A percentile compares a stretch with the other conserved stretches of the same genome.
Evolutionary conservation across 2,797 vertebrate species (phyloP).

Genomic region (Champsocephalus gunnari): DNA sequence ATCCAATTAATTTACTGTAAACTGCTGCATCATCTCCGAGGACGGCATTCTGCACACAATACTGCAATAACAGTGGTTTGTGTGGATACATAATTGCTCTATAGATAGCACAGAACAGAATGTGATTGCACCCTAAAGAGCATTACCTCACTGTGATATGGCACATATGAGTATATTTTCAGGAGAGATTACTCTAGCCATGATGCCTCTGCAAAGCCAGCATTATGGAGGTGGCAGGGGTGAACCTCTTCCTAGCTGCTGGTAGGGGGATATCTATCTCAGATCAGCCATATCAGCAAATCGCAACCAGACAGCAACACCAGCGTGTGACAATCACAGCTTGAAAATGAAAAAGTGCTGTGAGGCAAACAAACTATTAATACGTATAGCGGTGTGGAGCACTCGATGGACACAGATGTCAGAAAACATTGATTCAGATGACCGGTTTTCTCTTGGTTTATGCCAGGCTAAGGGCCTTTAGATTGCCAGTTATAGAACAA

Average conservation of each 20-base stretch:
- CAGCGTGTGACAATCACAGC: constrained; percentile 74
- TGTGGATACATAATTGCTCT: constrained; percentile 65
- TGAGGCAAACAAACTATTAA: constrained; percentile 84
- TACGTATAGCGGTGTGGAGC: constrained; percentile 63
- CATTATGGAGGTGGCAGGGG: constrained; percentile 61
- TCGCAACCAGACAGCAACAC: constrained; percentile 61
- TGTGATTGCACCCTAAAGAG: constrained; percentile 68
- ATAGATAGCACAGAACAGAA: constrained; percentile 46
- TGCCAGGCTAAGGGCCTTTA: constrained; percentile 26
- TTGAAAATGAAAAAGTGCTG: constrained; percentile 80
- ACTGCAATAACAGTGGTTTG: constrained; percentile 56
- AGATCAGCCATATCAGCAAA: constrained; percentile 79
- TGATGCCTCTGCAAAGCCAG: constrained; percentile 69
- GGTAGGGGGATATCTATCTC: constrained; percentile 62
- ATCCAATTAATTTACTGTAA: constrained; percentile 68
- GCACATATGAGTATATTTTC: constrained; percentile 42
- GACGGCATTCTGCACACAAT: constrained; percentile 52
- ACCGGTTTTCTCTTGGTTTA: constrained; percentile 33
- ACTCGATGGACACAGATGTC: constrained; percentile 72
- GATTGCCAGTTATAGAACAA: constrained; percentile 49
- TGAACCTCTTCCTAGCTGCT: constrained; percentile 37
- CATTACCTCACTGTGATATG: constrained; percentile 23
- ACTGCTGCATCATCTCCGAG: constrained; percentile 55
- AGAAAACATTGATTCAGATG: constrained; percentile 73
- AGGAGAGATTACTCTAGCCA: constrained; percentile 60